Conservation (phyloP, 2,888 invertebrate species). For the Cephus rjabovi region DNA sequence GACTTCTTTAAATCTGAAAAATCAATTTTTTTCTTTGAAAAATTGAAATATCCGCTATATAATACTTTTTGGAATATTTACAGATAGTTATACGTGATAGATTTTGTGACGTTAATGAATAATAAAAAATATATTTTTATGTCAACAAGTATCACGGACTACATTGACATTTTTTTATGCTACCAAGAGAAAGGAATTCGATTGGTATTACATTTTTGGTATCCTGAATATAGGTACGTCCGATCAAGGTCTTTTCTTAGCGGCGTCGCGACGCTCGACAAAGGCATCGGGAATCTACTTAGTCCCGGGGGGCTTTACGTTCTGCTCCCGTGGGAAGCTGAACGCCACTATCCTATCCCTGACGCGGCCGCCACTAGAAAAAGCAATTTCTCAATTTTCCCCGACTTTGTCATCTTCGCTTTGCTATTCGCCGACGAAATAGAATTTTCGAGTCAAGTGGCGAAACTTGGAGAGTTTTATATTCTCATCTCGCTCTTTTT, state of each 20-base stretch:
- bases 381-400: conserved; percentile 66
- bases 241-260: conserved; percentile 25
- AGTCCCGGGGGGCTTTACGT: conserved; percentile 44
- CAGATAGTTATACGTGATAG: neutral
- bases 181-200: conserved; percentile 26
- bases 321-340: conserved; percentile 43
- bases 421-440: conserved; percentile 62
- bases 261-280: conserved; percentile 40
- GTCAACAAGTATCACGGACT: neutral
- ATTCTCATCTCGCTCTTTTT: neutral
- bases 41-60: neutral
- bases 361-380: conserved; percentile 40
- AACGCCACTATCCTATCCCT: conserved; percentile 23
- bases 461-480: conserved; percentile 22
- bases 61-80: neutral
- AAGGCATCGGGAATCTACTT: conserved; percentile 59
- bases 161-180: neutral
- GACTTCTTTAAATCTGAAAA: conserved; percentile 39
- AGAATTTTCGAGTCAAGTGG: conserved; percentile 59
- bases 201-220: conserved; percentile 35
- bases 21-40: neutral
- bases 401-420: conserved; percentile 66
- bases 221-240: conserved; percentile 28
- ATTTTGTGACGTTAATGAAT: neutral
- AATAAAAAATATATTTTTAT: neutral